Evolutionary conservation across 2,797 vertebrate genomes (phyloP), one percentile per base, ranked within the genome.

Genomic region (Syncerus caffer): DNA sequence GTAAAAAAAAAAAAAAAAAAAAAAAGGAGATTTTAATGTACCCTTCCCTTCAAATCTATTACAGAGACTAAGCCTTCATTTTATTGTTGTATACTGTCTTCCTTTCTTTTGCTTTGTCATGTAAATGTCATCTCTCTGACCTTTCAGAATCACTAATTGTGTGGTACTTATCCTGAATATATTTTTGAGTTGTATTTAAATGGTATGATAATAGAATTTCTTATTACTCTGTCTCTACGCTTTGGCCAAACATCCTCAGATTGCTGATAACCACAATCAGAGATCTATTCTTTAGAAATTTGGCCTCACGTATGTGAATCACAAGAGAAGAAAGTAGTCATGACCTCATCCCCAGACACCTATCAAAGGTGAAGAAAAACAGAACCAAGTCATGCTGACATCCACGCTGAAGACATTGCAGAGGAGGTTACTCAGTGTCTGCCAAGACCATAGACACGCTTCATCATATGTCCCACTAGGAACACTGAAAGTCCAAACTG

Each of bases 61-160:
- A 98, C 98, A 99, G 13, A 99, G 95, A 96, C 45, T 99, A 45
- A 99, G 98, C 98, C 98, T 99, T 95, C 98, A 97, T 98, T 99
- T 99, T 98, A 99, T 98, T 6, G 92, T 98, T 78, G 98, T 98
- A 98, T 98, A 99, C 97, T 98, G 98, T 95, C 97, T 98, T 78
- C 85, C 98, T n/a, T 99, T 99, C 98, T 99, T 99, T 90, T 98
- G 98, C 76, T 99, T 99, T 78, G 98, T 99, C 99, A 42, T 58
- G 17, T 89, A 47, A 64, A 90, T 87, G n/a, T 5, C 27, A 23
- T 94, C 12, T 47, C 57, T 19, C n/a, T 95, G 12, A 64, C 17
- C 17, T 85, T 93, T 95, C 47, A 67, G 64, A 96, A 90, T 96
- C 17, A 64, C 50, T 82, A 50, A 27, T n/a, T 31, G 14, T 51